Evolutionary conservation across 2,888 invertebrate genomes (phyloP), one percentile per base, ranked within the genome.

Genomic region (Tethea ocularis): DNA sequence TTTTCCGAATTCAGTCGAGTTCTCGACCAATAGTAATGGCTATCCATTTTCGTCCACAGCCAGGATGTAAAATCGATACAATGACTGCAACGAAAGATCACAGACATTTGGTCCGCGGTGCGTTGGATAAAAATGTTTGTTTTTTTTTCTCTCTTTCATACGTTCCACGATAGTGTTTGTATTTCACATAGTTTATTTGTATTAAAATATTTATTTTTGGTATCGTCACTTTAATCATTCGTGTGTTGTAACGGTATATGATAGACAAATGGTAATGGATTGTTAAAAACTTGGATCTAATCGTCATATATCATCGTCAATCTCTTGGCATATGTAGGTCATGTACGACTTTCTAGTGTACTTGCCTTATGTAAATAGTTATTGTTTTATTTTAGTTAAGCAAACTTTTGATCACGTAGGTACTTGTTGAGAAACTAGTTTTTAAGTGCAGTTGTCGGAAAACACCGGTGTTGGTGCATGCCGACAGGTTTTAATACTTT

Each of bases 61-160:
- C 85, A 33, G 86, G 88, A 88, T 87, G 86, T 86, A 86, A 90
- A 89, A 90, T 91, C 91, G 84, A 91, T 90, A 91, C 87, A 84
- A 85, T 80, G 82, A 80, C 81, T 83, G 84, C 82, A 84, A 71
- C 69, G 82, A 83, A 82, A 82, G 86, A 86, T 86, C 86, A 84
- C 81, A 81, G 79, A 80, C 82, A 76, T 80, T 82, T 80, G 83
- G 82, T 82, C 61, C 60, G 68, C 62, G 61, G 75, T 72, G 66
- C 65, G 70, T 68, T 66, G 69, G 68, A 68, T 79, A 75, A 79
- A 80, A 71, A 70, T 81, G 80, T 78, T 84, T 74, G 80, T 81
- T 74, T 78, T 74, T 29, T 67, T 65, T 63, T 59, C 63, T 61
- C 61, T 54, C 20, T 51, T 29, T 24, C 52, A 52, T 57, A 20